Conservation (phyloP, 1,140 invertebrate genomes). For the Latrodectus geometricus region DNA sequence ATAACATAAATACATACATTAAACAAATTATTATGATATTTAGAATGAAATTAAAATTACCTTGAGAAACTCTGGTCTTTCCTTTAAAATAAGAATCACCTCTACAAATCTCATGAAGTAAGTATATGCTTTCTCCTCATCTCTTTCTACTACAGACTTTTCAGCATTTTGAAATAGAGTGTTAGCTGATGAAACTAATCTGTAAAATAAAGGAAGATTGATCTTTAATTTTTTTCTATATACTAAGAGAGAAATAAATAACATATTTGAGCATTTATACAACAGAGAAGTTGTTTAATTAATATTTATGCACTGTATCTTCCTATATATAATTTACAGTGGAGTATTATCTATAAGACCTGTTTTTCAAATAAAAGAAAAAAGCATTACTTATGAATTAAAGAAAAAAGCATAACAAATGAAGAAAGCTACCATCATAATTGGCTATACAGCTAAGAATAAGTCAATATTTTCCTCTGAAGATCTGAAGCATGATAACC, state of each 20-base stretch:
- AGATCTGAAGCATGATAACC: too few relatives aligned
- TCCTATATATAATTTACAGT: background rate
- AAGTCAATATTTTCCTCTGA: too few relatives aligned
- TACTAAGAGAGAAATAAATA: constrained; percentile 4
- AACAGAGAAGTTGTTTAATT: background rate
- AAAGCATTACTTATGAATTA: too few relatives aligned
- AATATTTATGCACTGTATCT: background rate
- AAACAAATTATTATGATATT: background rate
- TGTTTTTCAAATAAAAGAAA: background rate
- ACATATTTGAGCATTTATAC: background rate
- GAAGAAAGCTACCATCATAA: too few relatives aligned
- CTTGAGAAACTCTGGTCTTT: constrained; percentile 72
- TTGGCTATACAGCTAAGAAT: too few relatives aligned
- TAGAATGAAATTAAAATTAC: constrained; percentile 63
- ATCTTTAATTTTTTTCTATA: too few relatives aligned
- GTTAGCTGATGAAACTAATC: constrained; percentile 69
- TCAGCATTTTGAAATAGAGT: constrained; percentile 75
- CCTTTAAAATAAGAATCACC: constrained; percentile 70
- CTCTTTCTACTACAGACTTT: constrained; percentile 71
- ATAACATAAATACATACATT: background rate
- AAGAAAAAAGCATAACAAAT: too few relatives aligned
- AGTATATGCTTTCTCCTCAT: constrained; percentile 79
- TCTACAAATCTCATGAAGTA: constrained; percentile 79
- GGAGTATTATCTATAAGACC: background rate
- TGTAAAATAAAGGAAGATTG: constrained; percentile 49